Evolutionary conservation across 1,140 invertebrate species (phyloP).

Genomic region (Campoletis sonorensis): DNA sequence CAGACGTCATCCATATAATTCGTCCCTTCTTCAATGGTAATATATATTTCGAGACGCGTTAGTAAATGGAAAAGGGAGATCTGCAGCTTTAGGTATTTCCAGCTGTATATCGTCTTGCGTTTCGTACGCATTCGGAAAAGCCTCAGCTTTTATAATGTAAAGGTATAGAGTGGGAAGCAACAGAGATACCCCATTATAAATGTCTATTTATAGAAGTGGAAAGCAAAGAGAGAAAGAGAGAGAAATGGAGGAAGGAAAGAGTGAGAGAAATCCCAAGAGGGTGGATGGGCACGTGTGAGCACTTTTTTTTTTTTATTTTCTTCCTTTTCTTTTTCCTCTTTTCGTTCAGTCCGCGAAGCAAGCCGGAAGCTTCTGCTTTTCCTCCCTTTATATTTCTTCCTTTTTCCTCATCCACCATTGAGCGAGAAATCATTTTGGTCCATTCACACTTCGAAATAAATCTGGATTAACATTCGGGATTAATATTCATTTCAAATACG

Average conservation of each 20-base stretch:
- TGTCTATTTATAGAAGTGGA: constrained; percentile 22
- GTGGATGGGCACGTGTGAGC: neutral
- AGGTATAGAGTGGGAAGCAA: neutral
- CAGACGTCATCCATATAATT: neutral
- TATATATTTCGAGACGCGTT: neutral
- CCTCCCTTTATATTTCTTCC: neutral
- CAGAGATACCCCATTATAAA: constrained; percentile 2
- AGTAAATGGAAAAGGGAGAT: neutral
- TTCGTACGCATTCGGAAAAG: constrained; percentile 2
- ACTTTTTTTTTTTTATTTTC: constrained; percentile 14
- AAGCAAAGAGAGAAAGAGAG: neutral
- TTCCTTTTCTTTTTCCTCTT: constrained; percentile 1
- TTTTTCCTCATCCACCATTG: neutral
- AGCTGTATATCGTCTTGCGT: constrained; percentile 14
- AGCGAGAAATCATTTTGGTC: neutral
- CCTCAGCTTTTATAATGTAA: neutral
- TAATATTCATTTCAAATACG: neutral
- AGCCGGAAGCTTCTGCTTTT: constrained; percentile 17
- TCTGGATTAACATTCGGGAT: neutral
- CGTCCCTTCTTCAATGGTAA: constrained; percentile 10
- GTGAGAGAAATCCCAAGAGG: neutral
- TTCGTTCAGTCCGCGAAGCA: neutral
- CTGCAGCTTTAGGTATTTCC: neutral
- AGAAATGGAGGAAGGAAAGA: neutral
- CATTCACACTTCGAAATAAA: constrained; percentile 7